Evolutionary conservation across 2,888 invertebrate species (phyloP), one percentile per base, ranked within the genome.

Genomic region (Synanthedon formicaeformis): DNA sequence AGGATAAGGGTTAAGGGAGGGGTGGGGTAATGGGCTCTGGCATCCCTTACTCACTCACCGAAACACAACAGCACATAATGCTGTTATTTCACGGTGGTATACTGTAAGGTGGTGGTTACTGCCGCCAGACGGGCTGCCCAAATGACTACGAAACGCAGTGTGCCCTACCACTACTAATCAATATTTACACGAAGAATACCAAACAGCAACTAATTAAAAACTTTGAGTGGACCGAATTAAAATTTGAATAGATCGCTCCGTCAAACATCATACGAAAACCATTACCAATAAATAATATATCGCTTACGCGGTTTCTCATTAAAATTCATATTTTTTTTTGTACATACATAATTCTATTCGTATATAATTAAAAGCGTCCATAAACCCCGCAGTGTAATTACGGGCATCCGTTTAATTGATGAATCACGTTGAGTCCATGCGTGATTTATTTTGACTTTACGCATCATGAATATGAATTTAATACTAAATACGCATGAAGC

Each of bases 321-420:
- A 54, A 71, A 61, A 73, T 74, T 71, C 66, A 69, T 75, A 68
- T 10, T 34, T 10, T 34, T n/a, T 34, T 34, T 23, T 23, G 2
- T 34, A 34, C 34, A 34, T 8, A 34, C 8, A 34, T 34, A 34
- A 34, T 8, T 34, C 34, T 34, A 34, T 73, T 64, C 61, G 60
- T 64, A 61, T 75, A 68, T 75, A 77, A 78, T 75, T 75, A 75
- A 72, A 73, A 68, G 62, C 64, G 60, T 59, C 65, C 69, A 73
- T 74, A 73, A 74, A 66, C 65, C 57, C 57, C 62, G 58, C 62
- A 57, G 65, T 63, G 71, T 73, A 76, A 78, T 80, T 75, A 78
- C 74, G 64, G 61, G 67, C 69, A 68, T 67, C 61, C 64, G 57
- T 63, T 66, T 79, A 81, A 81, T 80, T 76, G 76, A 80, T 75